Conservation (phyloP, 2,888 invertebrate species). For the Yponomeuta malinellus region DNA sequence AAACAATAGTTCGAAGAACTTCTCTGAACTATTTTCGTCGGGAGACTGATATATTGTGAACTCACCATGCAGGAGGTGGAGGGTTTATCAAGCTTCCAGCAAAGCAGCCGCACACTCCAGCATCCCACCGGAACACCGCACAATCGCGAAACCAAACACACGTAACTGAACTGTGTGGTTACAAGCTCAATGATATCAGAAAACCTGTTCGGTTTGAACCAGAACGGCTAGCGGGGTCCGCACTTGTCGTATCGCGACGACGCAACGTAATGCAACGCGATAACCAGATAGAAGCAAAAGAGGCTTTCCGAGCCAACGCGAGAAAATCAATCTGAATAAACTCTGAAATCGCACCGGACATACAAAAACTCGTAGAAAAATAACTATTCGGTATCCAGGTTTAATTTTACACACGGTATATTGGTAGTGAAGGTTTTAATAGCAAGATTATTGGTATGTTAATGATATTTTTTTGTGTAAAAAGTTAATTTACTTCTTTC, state of each 20-base stretch:
- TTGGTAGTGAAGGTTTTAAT: background rate
- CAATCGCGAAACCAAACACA: conserved; percentile 34
- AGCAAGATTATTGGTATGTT: background rate
- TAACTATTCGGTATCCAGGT: conserved; percentile 21
- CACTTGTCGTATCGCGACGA: conserved; percentile 3
- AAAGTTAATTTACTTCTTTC: conserved; percentile 38
- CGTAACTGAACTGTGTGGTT: background rate
- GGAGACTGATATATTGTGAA: background rate
- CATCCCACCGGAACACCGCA: background rate
- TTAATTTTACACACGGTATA: background rate
- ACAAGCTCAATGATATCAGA: conserved; percentile 55
- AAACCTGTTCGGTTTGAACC: conserved; percentile 48
- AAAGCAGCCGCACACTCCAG: background rate
- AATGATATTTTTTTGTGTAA: conserved; percentile 14
- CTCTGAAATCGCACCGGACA: conserved; percentile 23
- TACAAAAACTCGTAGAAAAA: conserved; percentile 44
- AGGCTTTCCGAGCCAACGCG: conserved; percentile 18
- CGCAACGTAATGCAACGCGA: background rate
- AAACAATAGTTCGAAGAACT: background rate
- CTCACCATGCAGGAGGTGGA: background rate
- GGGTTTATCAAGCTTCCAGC: background rate
- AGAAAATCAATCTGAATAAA: conserved; percentile 44
- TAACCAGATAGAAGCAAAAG: background rate
- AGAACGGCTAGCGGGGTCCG: conserved; percentile 3
- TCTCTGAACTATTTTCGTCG: background rate